phyloP scores from a whole-genome alignment of 1,140 invertebrate species.

The Lordiphosa stackelbergi region DNA sequence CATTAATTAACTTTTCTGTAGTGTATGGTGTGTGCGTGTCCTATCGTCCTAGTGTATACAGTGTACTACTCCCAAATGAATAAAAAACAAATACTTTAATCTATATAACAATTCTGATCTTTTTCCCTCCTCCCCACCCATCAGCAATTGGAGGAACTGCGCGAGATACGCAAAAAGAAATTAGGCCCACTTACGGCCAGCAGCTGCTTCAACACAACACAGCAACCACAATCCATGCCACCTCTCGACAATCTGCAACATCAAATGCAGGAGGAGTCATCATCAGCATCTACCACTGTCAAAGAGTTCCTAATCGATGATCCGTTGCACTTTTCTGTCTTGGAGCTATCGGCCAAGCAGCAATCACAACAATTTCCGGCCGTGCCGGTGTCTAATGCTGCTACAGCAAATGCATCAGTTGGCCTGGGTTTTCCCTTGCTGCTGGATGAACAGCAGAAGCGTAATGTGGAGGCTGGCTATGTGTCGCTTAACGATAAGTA shows the following conservation, averaged over 20 bases:
- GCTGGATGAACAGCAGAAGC: constrained; percentile 38
- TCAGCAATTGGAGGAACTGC: constrained; percentile 23
- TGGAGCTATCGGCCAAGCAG: constrained; percentile 38
- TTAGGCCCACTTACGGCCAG: constrained; percentile 6
- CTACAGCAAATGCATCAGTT: not conserved
- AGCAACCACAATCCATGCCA: constrained; percentile 12
- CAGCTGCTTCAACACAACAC: not conserved
- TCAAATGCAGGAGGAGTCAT: constrained; percentile 13
- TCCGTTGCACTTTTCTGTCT: constrained; percentile 44
- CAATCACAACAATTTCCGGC: constrained; percentile 12
- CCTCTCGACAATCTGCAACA: constrained; percentile 21
- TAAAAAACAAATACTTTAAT: too few relatives aligned
- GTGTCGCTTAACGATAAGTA: constrained; percentile 60
- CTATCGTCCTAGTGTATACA: too few relatives aligned
- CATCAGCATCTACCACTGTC: constrained; percentile 13
- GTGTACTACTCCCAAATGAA: too few relatives aligned
- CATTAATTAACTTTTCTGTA: too few relatives aligned
- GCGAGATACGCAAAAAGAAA: constrained; percentile 19
- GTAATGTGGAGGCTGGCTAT: constrained; percentile 48
- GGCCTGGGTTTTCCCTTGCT: constrained; percentile 3
- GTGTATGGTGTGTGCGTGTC: too few relatives aligned
- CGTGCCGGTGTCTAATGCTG: constrained; percentile 3
- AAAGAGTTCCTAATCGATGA: constrained; percentile 66
- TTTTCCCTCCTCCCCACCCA: too few relatives aligned
- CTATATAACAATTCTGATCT: too few relatives aligned